These are phyloP conservation scores for Ametastegia equiseti DNA, from an alignment of 2,888 invertebrate genomes.

Conservation along the genomic window DNA sequence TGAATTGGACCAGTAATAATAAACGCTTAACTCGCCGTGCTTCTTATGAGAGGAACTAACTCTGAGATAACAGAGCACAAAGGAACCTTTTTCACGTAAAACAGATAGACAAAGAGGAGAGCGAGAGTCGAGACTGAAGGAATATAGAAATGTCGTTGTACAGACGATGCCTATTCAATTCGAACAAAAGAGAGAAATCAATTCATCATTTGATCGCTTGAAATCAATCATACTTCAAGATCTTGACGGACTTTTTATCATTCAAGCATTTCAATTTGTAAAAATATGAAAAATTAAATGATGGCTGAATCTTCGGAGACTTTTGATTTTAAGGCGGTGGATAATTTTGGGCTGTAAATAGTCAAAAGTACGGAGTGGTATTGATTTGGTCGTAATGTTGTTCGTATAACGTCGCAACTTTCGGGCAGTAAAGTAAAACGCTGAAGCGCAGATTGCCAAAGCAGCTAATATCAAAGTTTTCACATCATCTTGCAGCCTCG, in stretches of 20 bases:
- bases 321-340: neutral
- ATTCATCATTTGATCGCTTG: no score
- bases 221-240: no score
- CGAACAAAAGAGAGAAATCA: no score
- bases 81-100: conserved; percentile 3
- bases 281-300: conserved; percentile 11
- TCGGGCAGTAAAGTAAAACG: conserved; percentile 14
- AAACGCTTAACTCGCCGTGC: conserved; percentile 7
- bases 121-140: neutral
- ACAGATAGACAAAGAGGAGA: neutral
- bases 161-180: no score
- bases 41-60: conserved; percentile 2
- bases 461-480: conserved; percentile 75
- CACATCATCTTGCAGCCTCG: conserved; percentile 70
- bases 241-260: no score
- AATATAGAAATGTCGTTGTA: neutral
- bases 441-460: conserved; percentile 72
- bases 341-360: neutral
- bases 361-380: neutral
- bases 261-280: no score
- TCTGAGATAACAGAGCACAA: neutral
- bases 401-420: neutral
- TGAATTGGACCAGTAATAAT: conserved; percentile 23
- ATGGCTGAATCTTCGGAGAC: neutral
- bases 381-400: neutral